These are phyloP conservation scores for Ophioninae sp. DNA, from an alignment of 2,888 invertebrate species.

Conservation along the genomic window DNA sequence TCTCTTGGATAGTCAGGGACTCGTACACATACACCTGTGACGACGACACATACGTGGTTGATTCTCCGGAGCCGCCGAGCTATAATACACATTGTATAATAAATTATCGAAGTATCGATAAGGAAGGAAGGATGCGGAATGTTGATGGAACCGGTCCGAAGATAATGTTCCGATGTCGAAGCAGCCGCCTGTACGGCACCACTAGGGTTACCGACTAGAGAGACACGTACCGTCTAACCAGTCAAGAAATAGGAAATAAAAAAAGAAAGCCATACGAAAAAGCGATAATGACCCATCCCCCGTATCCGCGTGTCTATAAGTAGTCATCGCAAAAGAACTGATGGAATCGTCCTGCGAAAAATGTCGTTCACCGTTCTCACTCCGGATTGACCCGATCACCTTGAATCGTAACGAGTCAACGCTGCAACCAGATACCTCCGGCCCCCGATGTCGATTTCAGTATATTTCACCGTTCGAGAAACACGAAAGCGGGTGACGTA, in stretches of 20 bases:
- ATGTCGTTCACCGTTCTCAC: slow-evolving; percentile 63
- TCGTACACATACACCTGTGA: slow-evolving; percentile 42
- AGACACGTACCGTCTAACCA: not conserved
- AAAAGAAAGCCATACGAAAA: not conserved
- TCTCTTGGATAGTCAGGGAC: slow-evolving; percentile 17
- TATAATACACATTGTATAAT: slow-evolving; percentile 70
- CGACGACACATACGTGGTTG: slow-evolving; percentile 36
- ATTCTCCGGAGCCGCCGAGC: slow-evolving; percentile 50
- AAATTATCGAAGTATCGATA: slow-evolving; percentile 78
- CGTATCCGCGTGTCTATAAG: slow-evolving; percentile 21
- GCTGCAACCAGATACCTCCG: slow-evolving; percentile 18
- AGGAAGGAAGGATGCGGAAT: slow-evolving; percentile 71
- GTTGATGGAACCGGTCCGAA: slow-evolving; percentile 73
- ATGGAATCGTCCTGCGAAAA: slow-evolving; percentile 66
- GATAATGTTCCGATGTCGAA: slow-evolving; percentile 70
- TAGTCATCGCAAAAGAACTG: slow-evolving; percentile 18
- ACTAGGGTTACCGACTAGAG: slow-evolving; percentile 21
- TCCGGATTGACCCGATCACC: slow-evolving; percentile 37
- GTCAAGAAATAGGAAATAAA: not conserved
- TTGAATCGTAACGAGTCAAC: slow-evolving; percentile 36
- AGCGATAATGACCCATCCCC: slow-evolving; percentile 14
- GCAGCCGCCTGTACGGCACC: slow-evolving; percentile 29
- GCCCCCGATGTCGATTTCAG: not conserved
- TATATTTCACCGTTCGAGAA: slow-evolving; percentile 1
- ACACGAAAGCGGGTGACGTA: slow-evolving; percentile 5